These are phyloP conservation scores for Dendrocincla tyrannina DNA, from an alignment of 2,797 vertebrate genomes.

Conservation along the genomic window DNA sequence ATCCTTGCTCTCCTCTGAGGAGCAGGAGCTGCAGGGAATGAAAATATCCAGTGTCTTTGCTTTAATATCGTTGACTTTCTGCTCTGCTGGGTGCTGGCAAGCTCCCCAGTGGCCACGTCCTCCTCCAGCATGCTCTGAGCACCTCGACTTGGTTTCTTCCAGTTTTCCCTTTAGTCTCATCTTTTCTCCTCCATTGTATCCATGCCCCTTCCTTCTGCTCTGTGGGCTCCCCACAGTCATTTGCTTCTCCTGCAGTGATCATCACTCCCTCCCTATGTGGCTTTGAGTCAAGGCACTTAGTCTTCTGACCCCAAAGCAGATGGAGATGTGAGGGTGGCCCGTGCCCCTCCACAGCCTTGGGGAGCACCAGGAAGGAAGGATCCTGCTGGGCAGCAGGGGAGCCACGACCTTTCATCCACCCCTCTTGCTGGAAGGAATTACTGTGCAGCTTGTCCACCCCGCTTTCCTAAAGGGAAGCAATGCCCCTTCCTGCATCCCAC, in stretches of 20 bases:
- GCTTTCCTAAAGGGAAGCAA: background rate
- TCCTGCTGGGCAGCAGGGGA: background rate
- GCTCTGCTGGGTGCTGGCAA: background rate
- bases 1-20: background rate
- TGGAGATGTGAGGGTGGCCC: background rate
- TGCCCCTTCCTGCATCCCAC: background rate
- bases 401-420: background rate
- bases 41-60: background rate
- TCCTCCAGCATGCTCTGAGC: background rate
- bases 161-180: background rate
- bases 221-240: background rate
- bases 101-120: background rate
- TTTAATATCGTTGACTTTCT: background rate
- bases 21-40: background rate
- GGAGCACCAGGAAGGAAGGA: background rate
- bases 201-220: background rate
- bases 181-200: background rate
- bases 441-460: background rate
- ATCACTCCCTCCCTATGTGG: rapidly evolving
- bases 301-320: background rate
- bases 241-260: background rate
- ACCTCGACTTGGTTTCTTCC: background rate
- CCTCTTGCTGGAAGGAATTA: background rate
- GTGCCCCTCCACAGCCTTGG: rapidly evolving
- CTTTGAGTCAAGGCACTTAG: background rate